Conservation (phyloP, 2,888 invertebrate genomes). For the Smittia sp. region DNA sequence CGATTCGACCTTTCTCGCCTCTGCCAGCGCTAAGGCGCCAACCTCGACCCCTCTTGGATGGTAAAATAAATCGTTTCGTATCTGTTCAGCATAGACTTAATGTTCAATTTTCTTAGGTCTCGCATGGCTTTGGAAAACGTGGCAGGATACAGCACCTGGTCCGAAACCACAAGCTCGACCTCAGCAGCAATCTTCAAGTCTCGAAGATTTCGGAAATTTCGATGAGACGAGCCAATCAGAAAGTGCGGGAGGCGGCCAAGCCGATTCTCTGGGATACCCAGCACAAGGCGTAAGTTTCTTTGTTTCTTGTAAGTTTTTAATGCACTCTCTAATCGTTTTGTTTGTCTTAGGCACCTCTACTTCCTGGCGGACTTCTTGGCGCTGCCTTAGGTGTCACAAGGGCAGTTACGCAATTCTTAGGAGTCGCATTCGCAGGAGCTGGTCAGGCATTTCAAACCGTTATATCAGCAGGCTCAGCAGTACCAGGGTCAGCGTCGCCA, state of each 20-base stretch:
- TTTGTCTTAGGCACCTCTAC: background rate
- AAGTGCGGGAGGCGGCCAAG: background rate
- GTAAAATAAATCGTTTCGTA: too few species aligned
- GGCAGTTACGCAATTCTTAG: constrained; percentile 74
- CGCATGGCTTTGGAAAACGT: constrained; percentile 60
- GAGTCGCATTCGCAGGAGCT: constrained; percentile 68
- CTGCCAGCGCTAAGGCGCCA: constrained; percentile 54
- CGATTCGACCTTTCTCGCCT: constrained; percentile 46
- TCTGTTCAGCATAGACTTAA: background rate
- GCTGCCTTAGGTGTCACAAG: constrained; percentile 75
- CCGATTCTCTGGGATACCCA: background rate
- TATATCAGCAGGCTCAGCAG: background rate
- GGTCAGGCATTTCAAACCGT: constrained; percentile 30
- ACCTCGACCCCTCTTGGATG: constrained; percentile 57
- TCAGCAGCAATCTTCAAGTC: constrained; percentile 52
- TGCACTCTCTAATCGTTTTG: background rate
- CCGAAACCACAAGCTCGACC: constrained; percentile 45
- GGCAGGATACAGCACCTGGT: constrained; percentile 58
- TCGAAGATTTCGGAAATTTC: constrained; percentile 54
- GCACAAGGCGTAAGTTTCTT: background rate
- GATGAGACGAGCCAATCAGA: constrained; percentile 49
- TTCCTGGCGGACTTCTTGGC: constrained; percentile 58
- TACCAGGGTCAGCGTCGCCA: background rate
- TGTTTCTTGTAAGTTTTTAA: constrained; percentile 22
- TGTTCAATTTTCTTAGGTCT: constrained; percentile 44